Base-by-base conservation (phyloP, 1,140 invertebrate species). In the Drosophila grimshawi region DNA sequence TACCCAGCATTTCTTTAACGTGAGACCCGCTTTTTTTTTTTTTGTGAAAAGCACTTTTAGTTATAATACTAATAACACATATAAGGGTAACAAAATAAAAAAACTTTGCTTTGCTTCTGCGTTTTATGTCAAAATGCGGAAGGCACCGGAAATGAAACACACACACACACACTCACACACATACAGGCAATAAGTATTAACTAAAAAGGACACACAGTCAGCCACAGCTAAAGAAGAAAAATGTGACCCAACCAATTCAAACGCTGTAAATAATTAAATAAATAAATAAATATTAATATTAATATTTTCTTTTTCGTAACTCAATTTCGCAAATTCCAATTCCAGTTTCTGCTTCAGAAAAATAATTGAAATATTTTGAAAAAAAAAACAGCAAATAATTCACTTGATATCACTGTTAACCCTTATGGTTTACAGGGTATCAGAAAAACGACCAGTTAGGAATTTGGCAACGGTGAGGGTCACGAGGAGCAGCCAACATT, bases 71-170 rank as follows among this genome's bases (percentile, higher is more conserved):
- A 80, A 70, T 64, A 80, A 56, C 51, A 82, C 30, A 55, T 46
- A 80, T 29, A 64, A 63, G 45, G 61, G 27, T 19, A 35, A 68
- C 59, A 60, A 60, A 33, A 43, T 83, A 52, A 61, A 43, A 48
- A 43, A 65, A 52, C 46, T 71, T 53, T 53, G 56, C 37, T 59
- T 43, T 57, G 11, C 55, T 57, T 37, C 48, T 63, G 70, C 76
- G 62, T 70, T 82, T 79, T 76, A 76, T 69, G 70, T 75, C 62
- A 70, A 76, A 48, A 65, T 78, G 39, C 10, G 70, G 37, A 77
- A 77, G 55, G 66, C 65, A 64, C 55, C 59, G 43, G 49, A 61
- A 45, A 72, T 27, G 46, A 46, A 46, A 61, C 65, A 65, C 48
- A 53, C 27, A 51, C 35, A 30, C 48, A 41, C 49, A 27, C 43